Evolutionary conservation across 2,888 invertebrate genomes (phyloP).

Genomic region (Agonum fuliginosum): DNA sequence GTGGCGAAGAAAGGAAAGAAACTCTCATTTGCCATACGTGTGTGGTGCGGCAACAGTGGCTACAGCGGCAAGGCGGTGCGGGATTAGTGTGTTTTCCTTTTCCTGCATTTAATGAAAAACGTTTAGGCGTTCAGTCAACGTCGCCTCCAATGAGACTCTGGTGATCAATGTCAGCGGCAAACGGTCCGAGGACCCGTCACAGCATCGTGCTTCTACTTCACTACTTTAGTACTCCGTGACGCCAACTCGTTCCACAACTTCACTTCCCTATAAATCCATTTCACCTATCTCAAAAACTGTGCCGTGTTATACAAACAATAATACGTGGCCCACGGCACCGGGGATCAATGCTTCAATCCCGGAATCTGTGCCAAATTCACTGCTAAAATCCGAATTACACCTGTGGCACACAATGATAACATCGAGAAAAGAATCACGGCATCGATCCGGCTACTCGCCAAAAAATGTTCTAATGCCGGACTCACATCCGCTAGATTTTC

Average conservation of each 20-base stretch:
- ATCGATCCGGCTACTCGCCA: conserved; percentile 32
- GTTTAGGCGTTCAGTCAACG: conserved; percentile 62
- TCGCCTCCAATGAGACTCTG: conserved; percentile 62
- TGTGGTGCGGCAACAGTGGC: conserved; percentile 25
- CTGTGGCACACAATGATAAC: conserved; percentile 5
- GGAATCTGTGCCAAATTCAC: neutral
- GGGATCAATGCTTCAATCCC: conserved; percentile 2
- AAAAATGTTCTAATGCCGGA: too few species aligned
- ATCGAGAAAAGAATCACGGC: neutral
- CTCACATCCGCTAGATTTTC: too few species aligned
- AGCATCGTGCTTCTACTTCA: neutral
- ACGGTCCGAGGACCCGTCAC: conserved; percentile 23
- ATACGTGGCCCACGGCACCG: neutral
- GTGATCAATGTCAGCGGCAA: conserved; percentile 62
- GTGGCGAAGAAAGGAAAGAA: conserved; percentile 48
- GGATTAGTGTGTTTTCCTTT: conserved; percentile 61
- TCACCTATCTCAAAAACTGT: too few species aligned
- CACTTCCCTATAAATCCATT: neutral
- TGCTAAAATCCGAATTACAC: conserved; percentile 23
- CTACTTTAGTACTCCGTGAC: neutral
- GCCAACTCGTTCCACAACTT: conserved; percentile 11
- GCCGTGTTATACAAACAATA: too few species aligned
- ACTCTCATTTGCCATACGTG: conserved; percentile 56
- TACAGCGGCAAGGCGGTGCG: conserved; percentile 19
- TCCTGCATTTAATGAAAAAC: conserved; percentile 61